A percentile compares a stretch with the other conserved stretches of the same genome.
phyloP scores from a whole-genome alignment of 2,113 vertebrate genomes.

The Corvus moneduloides region DNA sequence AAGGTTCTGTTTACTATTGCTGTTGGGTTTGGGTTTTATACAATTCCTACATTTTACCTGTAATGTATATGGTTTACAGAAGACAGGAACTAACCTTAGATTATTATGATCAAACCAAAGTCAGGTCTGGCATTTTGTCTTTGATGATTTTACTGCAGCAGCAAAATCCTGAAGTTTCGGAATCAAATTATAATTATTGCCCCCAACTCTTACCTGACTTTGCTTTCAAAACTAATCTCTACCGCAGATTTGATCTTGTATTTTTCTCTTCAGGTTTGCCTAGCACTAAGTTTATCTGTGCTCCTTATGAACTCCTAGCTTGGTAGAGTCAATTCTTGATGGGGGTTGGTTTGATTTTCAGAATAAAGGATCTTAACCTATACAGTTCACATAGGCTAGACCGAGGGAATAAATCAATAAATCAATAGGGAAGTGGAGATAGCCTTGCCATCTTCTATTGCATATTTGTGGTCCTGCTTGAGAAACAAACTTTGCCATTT shows the following conservation, averaged over 20 bases:
- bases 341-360: background rate
- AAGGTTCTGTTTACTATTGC: background rate
- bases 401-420: background rate
- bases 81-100: background rate
- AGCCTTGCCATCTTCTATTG: background rate
- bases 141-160: background rate
- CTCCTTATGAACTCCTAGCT: background rate
- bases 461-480: background rate
- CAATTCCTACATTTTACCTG: background rate
- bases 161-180: background rate
- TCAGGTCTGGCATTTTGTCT: background rate
- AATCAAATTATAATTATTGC: background rate
- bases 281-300: background rate
- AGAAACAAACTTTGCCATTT: background rate
- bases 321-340: background rate
- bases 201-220: background rate
- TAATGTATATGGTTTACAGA: background rate
- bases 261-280: background rate
- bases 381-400: background rate
- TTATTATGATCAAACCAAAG: background rate
- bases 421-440: background rate
- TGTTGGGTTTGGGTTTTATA: background rate
- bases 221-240: background rate
- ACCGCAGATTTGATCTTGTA: background rate
- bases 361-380: background rate